Base-by-base conservation (phyloP, 2,113 vertebrate species). In the Neogobius melanostomus region DNA sequence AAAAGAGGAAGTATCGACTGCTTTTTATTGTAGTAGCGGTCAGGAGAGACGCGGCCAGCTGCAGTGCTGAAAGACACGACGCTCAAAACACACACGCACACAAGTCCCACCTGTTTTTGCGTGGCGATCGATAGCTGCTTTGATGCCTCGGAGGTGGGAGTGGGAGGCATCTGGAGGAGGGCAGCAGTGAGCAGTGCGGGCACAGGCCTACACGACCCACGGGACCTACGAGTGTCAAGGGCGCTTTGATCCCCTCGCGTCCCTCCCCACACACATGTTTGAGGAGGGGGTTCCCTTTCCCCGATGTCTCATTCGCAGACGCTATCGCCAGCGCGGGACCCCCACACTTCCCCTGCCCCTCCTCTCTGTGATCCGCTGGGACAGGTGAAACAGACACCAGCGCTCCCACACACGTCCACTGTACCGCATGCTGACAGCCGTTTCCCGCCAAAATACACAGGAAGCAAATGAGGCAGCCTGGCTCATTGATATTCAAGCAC, bases 181-280 rank as follows among this genome's bases (percentile, higher is more conserved):
- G 53, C 28, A 36, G 28, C 28, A 66, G 16, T 9, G 61, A 70
- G 70, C 69, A 65, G 62, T 84, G 88, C 72, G 83, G 84, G 63
- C 72, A 68, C 53, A 42, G 74, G 59, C 64, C 79, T 82, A 87
- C 83, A 88, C 0, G 56, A 65, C 80, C 83, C 69, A 14, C 46
- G 74, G 86, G 86, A 82, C 28, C 43, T 53, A 45, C 8, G 76
- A 74, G 83, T 85, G 88, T 86, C 76, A 77, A 73, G 60, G 52
- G 21, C 52, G 52, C 94, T 95, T 95, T 95, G 94, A 94, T 93
- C 92, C 90, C 75, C 0, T 3, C 28, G 3, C 28, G n/a, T 76
- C 79, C 73, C 76, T 61, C 0, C 21, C 14, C 66, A 71, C 77
- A 82, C 80, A 83, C 79, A 83, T 90, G 90, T 91, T 72, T 67